phyloP scores from a whole-genome alignment of 2,113 vertebrate species.

The Pica pica region DNA sequence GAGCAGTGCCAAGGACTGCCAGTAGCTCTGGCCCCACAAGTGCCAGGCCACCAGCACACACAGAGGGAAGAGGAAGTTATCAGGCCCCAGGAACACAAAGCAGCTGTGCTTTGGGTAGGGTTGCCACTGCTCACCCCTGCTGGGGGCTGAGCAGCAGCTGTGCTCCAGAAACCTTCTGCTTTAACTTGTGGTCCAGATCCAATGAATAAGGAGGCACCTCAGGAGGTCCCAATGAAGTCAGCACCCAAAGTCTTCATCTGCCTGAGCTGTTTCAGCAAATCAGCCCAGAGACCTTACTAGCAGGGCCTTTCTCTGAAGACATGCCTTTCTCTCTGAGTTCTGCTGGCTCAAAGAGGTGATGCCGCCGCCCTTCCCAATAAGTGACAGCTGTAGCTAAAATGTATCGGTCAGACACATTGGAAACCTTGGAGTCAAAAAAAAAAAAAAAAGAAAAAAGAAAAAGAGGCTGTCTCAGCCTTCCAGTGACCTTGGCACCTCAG shows the following conservation, averaged over 20 bases:
- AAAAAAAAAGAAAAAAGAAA: neutral
- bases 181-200: neutral
- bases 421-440: neutral
- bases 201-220: neutral
- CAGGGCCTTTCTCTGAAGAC: neutral
- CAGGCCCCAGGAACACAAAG: neutral
- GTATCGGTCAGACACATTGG: neutral
- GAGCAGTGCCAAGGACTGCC: neutral
- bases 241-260: neutral
- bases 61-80: neutral
- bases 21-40: neutral
- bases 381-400: neutral
- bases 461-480: neutral
- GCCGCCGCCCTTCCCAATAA: neutral
- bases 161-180: neutral
- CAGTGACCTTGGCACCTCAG: neutral
- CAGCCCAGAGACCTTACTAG: neutral
- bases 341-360: neutral
- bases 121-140: neutral
- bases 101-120: neutral
- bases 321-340: neutral
- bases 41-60: neutral
- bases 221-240: neutral
- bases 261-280: neutral
- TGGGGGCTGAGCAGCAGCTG: neutral